Evolutionary conservation across 2,113 vertebrate species (phyloP).

Genomic region (Ornithorhynchus anatinus): DNA sequence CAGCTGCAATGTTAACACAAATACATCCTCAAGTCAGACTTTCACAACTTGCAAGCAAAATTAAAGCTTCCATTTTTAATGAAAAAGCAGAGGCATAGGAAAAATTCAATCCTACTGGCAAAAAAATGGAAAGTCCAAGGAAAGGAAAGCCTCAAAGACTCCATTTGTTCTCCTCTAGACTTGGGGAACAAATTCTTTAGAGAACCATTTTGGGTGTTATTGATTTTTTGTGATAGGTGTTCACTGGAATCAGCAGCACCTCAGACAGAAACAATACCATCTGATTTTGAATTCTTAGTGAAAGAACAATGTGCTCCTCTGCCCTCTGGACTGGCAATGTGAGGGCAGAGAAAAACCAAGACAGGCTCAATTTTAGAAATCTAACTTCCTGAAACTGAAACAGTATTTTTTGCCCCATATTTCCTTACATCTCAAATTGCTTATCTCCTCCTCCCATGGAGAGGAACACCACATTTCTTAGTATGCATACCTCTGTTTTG

Average conservation of each 20-base stretch:
- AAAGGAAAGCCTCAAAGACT: no score
- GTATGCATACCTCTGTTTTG: no score
- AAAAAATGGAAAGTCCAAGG: no score
- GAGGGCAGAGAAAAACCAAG: background rate
- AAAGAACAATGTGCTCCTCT: no score
- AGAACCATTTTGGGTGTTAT: background rate
- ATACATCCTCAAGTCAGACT: constrained; percentile 55
- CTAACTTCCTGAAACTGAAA: background rate
- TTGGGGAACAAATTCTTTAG: background rate
- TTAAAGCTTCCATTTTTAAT: constrained; percentile 63
- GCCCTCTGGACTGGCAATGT: background rate
- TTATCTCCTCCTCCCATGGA: no score
- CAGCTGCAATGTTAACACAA: constrained; percentile 56
- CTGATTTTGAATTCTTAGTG: background rate
- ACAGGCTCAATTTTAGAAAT: background rate
- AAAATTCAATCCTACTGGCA: background rate
- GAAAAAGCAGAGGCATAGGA: constrained; percentile 32
- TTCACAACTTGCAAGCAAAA: constrained; percentile 63
- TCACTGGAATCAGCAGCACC: accelerated
- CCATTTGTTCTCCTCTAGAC: no score
- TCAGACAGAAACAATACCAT: background rate
- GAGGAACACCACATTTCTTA: no score
- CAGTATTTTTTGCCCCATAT: background rate
- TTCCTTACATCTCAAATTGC: no score
- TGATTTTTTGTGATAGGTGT: background rate